Conservation (phyloP, 2,888 invertebrate genomes). For the Trichopria drosophilae region DNA sequence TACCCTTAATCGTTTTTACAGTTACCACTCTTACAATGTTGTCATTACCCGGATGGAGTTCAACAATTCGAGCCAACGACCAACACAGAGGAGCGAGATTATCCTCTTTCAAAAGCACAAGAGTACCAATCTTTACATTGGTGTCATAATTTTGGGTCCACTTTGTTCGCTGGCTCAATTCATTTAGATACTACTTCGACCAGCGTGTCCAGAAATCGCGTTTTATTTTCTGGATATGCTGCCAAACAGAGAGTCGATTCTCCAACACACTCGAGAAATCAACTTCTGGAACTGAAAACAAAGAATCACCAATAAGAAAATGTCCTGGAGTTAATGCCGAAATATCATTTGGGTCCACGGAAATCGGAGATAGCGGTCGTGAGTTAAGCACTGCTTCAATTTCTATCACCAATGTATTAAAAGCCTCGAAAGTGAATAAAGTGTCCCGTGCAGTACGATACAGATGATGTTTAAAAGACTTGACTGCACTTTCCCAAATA, state of each 20-base stretch:
- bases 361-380: background rate
- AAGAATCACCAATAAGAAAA: slow-evolving; percentile 1
- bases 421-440: background rate
- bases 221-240: slow-evolving; percentile 27
- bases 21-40: too few relatives aligned
- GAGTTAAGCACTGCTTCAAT: background rate
- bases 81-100: too few relatives aligned
- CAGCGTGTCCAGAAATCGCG: slow-evolving; percentile 32
- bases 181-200: slow-evolving; percentile 26
- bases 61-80: too few relatives aligned
- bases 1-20: too few relatives aligned
- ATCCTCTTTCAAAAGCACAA: too few relatives aligned
- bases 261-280: too few relatives aligned
- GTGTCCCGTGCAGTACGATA: background rate
- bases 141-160: slow-evolving; percentile 9
- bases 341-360: background rate
- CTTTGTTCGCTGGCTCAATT: slow-evolving; percentile 33
- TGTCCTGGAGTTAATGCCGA: background rate
- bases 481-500: slow-evolving; percentile 1
- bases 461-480: slow-evolving; percentile 2
- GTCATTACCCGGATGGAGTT: too few relatives aligned
- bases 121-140: too few relatives aligned
- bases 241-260: too few relatives aligned
- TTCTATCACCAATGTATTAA: background rate
- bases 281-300: too few relatives aligned